A percentile compares a stretch with the other conserved stretches of the same genome.
Evolutionary conservation across 2,797 vertebrate species (phyloP).

Genomic region (Tragopan temminckii): DNA sequence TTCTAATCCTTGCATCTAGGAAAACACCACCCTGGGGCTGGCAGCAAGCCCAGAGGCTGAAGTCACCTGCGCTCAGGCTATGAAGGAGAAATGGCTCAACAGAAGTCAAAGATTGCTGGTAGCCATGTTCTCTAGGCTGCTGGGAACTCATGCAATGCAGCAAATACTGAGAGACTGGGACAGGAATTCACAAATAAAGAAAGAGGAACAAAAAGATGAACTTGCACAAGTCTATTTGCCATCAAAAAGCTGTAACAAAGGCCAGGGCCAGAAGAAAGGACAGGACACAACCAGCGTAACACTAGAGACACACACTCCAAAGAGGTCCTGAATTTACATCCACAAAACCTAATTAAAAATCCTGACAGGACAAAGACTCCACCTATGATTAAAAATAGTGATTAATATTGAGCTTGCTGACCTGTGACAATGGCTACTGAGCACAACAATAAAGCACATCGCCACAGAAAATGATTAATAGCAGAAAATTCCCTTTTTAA

Average conservation of each 20-base stretch:
- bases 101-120: background rate
- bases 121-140: background rate
- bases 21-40: background rate
- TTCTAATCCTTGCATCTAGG: background rate
- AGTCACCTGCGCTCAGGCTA: background rate
- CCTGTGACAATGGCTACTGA: too few relatives aligned
- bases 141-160: background rate
- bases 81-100: background rate
- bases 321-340: background rate
- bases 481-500: background rate
- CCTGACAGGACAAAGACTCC: background rate
- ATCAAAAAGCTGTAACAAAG: background rate
- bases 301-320: background rate
- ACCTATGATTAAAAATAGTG: background rate
- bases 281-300: rapidly evolving
- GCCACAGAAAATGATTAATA: background rate
- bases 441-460: background rate
- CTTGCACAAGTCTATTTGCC: background rate
- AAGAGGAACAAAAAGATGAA: background rate
- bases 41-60: background rate
- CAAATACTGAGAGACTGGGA: background rate
- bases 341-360: background rate
- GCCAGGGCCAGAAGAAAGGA: background rate
- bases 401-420: background rate
- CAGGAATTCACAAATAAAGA: background rate